A percentile compares a stretch with the other conserved stretches of the same genome.
These are phyloP conservation scores for Tonatia bakeri DNA, from an alignment of 2,113 vertebrate species.

Conservation along the genomic window DNA sequence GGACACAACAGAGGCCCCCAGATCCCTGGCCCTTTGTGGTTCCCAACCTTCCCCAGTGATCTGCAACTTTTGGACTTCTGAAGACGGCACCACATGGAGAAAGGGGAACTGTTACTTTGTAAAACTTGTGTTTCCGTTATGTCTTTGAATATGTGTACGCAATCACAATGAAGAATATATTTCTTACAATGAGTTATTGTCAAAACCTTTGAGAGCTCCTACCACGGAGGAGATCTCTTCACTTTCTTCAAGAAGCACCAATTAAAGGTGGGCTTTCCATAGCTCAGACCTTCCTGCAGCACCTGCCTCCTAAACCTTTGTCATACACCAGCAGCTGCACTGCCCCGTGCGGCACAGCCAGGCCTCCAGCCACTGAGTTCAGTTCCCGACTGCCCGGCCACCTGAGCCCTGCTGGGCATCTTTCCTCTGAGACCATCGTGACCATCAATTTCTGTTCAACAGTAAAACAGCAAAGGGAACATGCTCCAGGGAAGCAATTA, in stretches of 20 bases:
- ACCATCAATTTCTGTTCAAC: neutral
- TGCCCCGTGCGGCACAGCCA: neutral
- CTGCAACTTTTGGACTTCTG: neutral
- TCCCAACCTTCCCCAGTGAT: neutral
- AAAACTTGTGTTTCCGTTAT: neutral
- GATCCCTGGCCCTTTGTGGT: neutral
- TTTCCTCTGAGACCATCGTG: neutral
- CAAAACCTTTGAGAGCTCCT: neutral
- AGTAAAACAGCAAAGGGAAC: neutral
- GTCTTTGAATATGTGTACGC: neutral
- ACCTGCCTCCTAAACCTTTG: neutral
- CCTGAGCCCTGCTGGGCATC: neutral
- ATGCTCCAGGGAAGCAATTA: neutral
- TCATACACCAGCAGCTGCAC: neutral
- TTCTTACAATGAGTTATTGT: neutral
- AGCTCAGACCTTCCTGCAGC: neutral
- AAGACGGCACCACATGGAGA: neutral
- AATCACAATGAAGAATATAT: neutral
- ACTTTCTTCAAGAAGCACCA: neutral
- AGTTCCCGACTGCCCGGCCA: neutral
- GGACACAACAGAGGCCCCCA: neutral
- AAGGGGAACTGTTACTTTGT: neutral
- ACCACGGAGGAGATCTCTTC: neutral
- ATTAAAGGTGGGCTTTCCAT: neutral
- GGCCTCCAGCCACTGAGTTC: neutral